phyloP scores from a whole-genome alignment of 2,797 vertebrate genomes.

The Picus viridis region DNA sequence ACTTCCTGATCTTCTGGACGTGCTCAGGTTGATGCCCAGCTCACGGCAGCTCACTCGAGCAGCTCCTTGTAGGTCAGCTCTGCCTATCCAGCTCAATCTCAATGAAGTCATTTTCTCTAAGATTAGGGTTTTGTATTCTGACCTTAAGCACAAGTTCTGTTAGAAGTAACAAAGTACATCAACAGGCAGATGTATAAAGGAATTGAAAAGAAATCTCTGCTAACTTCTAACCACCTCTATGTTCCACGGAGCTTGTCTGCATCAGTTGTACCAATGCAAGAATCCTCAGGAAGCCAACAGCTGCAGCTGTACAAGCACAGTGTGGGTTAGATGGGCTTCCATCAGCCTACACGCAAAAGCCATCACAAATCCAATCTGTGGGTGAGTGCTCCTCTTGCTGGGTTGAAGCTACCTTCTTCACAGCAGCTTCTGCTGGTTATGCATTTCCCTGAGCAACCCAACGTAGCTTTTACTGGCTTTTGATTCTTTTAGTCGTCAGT shows the following conservation, averaged over 20 bases:
- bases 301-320: neutral
- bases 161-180: conserved; percentile 9
- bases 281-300: neutral
- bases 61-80: conserved; percentile 95
- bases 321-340: neutral
- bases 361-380: neutral
- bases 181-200: neutral
- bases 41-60: conserved; percentile 93
- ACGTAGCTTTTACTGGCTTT: neutral
- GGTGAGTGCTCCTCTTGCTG: neutral
- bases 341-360: neutral
- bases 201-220: neutral
- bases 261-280: neutral
- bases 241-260: neutral
- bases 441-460: neutral
- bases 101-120: conserved; percentile 97
- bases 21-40: conserved; percentile 91
- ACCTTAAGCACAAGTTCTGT: conserved; percentile 97
- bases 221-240: neutral
- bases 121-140: conserved; percentile 91
- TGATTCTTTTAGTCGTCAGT: neutral
- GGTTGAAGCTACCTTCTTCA: neutral
- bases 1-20: conserved; percentile 96
- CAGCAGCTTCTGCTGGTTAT: neutral
- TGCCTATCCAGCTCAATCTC: conserved; percentile 97